These are phyloP conservation scores for Lerista edwardsae DNA, from an alignment of 2,797 vertebrate genomes.

Conservation along the genomic window DNA sequence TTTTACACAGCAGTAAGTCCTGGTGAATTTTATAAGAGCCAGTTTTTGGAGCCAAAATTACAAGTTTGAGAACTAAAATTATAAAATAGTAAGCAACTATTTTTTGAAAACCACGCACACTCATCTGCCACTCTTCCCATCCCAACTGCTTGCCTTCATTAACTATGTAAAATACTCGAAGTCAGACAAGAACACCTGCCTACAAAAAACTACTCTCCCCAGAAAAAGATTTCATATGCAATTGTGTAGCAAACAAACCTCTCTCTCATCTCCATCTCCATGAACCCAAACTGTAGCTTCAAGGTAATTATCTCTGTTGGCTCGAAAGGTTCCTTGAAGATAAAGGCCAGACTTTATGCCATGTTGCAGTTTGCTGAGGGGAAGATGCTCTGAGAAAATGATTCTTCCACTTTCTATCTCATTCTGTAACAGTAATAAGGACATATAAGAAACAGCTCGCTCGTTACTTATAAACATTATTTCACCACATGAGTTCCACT, in stretches of 20 bases:
- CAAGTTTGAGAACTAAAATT: too few species aligned
- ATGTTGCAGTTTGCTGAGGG: slow-evolving; percentile 90
- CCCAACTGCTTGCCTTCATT: not conserved
- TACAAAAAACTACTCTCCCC: not conserved
- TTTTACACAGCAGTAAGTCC: not conserved
- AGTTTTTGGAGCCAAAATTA: not conserved
- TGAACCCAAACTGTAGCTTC: slow-evolving; percentile 95
- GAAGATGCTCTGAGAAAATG: slow-evolving; percentile 92
- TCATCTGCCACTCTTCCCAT: not conserved
- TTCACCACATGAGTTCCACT: not conserved
- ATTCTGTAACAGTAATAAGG: slow-evolving; percentile 77
- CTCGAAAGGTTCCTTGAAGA: slow-evolving; percentile 92
- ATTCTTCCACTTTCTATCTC: slow-evolving; percentile 87
- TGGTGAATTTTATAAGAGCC: not conserved
- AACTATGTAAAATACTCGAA: not conserved
- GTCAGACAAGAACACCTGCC: not conserved
- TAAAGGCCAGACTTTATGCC: slow-evolving; percentile 92
- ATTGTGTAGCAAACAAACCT: slow-evolving; percentile 77
- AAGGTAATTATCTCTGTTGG: slow-evolving; percentile 96
- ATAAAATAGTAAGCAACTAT: too few species aligned
- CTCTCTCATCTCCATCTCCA: slow-evolving; percentile 87
- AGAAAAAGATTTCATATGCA: not conserved
- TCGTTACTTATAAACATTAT: not conserved
- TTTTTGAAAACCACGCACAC: not conserved
- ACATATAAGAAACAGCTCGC: slow-evolving; percentile 19